Base-by-base conservation (phyloP, 2,888 invertebrate genomes). In the Margaritifera margaritifera region DNA sequence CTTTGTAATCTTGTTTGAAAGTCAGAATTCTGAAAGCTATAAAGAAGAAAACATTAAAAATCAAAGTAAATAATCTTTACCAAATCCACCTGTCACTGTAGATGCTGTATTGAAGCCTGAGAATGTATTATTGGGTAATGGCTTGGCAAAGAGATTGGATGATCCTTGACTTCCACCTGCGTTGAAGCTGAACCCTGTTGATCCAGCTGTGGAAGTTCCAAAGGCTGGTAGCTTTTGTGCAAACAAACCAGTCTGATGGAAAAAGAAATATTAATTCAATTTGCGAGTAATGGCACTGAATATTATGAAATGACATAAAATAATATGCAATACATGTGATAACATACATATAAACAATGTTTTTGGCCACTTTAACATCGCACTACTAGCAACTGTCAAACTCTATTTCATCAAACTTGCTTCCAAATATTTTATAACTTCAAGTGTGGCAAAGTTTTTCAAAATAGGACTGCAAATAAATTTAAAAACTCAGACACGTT, bases 191-290 rank as follows among this genome's bases (percentile, higher is more conserved):
- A 83, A 84, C 2, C 79, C 77, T 52, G 84, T 77, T 6, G 80
- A 75, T 3, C 83, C 73, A n/a, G 72, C 66, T 0, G 70, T 66
- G 11, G 80, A 76, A 0, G 85, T 79, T 57, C 85, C 87, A 80
- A 87, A 88, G 65, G 84, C 85, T 68, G 80, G 88, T 85, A 92
- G 89, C 5, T 92, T 89, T 0, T 91, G 90, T 67, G 80, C 88
- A 83, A 90, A 90, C 52, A 90, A 74, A 11, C 86, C 82, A 27
- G 83, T 82, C 67, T 81, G 75, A 78, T 76, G 64, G 27, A 65
- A 54, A 71, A 71, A n/a, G 8, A 31, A 62, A 55, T 27, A 31
- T 24, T 59, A 27, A 27, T n/a, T 22, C 19, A 22, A 22, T 24
- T 15, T 20, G 2, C 19, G 24, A 24, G 8, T 55, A 55, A 24